Conservation (phyloP, 2,888 invertebrate genomes). For the Rhorus exstirpatorius region DNA sequence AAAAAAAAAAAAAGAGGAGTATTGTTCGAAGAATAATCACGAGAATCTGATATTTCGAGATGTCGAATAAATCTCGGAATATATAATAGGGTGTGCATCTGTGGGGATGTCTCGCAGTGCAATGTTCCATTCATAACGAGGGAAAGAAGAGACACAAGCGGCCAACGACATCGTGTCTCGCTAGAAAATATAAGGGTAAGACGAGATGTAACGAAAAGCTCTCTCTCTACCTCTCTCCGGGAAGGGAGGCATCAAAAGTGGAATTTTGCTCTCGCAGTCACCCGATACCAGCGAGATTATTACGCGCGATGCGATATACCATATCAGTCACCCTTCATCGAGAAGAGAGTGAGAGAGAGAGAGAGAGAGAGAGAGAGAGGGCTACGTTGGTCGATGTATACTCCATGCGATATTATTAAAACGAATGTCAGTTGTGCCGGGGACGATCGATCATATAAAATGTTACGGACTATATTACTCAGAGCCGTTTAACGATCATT, state of each 20-base stretch:
- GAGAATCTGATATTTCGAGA: background rate
- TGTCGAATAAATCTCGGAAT: background rate
- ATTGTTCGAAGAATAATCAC: background rate
- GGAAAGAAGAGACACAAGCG: background rate
- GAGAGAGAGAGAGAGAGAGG: too few species aligned
- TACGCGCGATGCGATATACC: background rate
- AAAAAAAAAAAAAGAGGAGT: too few species aligned
- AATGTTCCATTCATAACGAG: slow-evolving; percentile 8
- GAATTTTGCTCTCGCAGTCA: slow-evolving; percentile 1
- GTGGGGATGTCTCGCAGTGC: background rate
- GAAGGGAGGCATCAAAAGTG: background rate
- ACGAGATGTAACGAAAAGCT: slow-evolving; percentile 18
- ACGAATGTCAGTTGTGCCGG: background rate
- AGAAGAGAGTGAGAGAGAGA: background rate
- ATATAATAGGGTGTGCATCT: background rate
- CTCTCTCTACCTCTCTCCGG: too few species aligned
- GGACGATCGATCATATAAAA: background rate
- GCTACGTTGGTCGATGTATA: background rate
- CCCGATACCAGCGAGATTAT: background rate
- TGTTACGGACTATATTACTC: too few species aligned
- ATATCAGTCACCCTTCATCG: background rate
- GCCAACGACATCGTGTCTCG: background rate
- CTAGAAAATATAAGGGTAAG: slow-evolving; percentile 48
- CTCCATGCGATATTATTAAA: background rate
- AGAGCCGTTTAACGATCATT: too few species aligned